These are phyloP conservation scores for Crypturellus tataupa DNA, from an alignment of 2,797 vertebrate genomes.

Conservation along the genomic window DNA sequence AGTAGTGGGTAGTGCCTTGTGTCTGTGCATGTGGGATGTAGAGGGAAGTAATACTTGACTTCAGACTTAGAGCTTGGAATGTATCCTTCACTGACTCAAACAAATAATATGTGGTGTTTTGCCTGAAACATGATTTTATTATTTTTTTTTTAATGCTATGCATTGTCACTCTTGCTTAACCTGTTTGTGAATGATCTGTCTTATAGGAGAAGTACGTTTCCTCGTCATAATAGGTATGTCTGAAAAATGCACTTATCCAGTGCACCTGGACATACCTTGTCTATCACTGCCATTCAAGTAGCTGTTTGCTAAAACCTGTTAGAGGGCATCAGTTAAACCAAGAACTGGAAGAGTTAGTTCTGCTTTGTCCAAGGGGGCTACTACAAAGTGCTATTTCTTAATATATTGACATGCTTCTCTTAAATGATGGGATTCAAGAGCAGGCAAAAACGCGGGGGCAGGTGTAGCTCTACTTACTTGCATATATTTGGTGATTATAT, in stretches of 20 bases:
- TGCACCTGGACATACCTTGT: conserved; percentile 65
- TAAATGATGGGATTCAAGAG: background rate
- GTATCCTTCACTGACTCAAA: conserved; percentile 50
- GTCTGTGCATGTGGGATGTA: conserved; percentile 63
- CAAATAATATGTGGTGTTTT: conserved; percentile 34
- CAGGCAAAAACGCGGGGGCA: background rate
- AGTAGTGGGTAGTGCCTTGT: conserved; percentile 65
- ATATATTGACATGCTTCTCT: background rate
- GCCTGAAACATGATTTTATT: conserved; percentile 31
- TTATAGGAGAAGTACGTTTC: conserved; percentile 74
- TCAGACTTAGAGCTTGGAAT: conserved; percentile 49
- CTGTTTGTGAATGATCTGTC: conserved; percentile 76
- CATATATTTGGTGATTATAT: background rate
- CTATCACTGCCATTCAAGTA: conserved; percentile 11
- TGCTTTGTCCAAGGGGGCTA: background rate
- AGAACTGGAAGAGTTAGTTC: background rate
- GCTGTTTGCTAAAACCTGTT: conserved; percentile 14
- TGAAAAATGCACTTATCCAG: conserved; percentile 53
- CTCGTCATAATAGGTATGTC: conserved; percentile 71
- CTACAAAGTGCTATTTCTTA: background rate
- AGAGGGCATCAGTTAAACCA: background rate
- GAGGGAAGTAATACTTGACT: conserved; percentile 29
- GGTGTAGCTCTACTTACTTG: background rate
- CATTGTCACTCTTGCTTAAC: conserved; percentile 71
- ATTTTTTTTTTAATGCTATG: conserved; percentile 9